A percentile compares a stretch with the other conserved stretches of the same genome.
phyloP scores from a whole-genome alignment of 2,113 vertebrate species.

The Trogon surrucura region DNA sequence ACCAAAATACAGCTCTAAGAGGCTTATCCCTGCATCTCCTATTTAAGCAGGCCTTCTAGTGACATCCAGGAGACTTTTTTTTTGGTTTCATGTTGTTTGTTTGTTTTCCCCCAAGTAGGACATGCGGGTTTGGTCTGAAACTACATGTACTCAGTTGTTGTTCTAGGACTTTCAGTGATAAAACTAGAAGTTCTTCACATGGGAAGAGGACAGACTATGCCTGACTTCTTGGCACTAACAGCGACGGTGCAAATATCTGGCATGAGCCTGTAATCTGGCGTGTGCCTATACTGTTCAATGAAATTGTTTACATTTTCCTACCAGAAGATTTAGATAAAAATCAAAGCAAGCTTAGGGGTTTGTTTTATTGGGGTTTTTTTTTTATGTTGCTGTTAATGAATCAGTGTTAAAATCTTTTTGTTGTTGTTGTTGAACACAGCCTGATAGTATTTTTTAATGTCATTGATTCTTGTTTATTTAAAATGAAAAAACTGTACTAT shows the following conservation, averaged over 20 bases:
- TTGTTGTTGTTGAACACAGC: slow-evolving; percentile 33
- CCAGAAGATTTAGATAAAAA: slow-evolving; percentile 57
- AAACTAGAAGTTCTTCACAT: neutral
- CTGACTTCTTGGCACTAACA: slow-evolving; percentile 1
- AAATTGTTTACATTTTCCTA: slow-evolving; percentile 66
- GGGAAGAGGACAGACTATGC: neutral
- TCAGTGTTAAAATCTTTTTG: slow-evolving; percentile 50
- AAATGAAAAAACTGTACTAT: slow-evolving; percentile 59
- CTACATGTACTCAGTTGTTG: neutral
- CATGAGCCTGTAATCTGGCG: slow-evolving; percentile 17
- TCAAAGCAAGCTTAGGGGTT: slow-evolving; percentile 45
- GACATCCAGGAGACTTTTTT: neutral
- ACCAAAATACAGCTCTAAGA: neutral
- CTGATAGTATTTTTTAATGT: slow-evolving; percentile 55
- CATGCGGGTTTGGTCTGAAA: neutral
- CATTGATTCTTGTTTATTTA: slow-evolving; percentile 59
- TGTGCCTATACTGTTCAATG: slow-evolving; percentile 42
- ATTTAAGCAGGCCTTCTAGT: neutral
- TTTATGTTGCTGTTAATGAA: slow-evolving; percentile 48
- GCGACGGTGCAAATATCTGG: neutral
- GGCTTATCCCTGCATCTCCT: neutral
- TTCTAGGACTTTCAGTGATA: neutral
- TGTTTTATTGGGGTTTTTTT: neutral
- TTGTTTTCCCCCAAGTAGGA: neutral
- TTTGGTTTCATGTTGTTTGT: neutral